Conservation (phyloP, 1,140 invertebrate genomes). For the Harlomillsia oculata region DNA sequence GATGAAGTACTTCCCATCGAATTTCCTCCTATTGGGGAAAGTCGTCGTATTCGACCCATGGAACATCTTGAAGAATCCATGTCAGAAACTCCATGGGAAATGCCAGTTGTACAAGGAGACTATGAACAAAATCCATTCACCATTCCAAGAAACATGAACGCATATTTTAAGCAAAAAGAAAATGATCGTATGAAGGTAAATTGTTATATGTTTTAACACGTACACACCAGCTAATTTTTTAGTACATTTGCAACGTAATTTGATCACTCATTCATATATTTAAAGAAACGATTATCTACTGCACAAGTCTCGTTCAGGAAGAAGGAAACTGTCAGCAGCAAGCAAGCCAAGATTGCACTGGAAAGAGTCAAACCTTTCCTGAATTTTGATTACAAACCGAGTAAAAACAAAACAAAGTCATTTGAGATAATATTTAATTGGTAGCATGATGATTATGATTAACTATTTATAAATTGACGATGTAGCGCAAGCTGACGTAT, state of each 20-base stretch:
- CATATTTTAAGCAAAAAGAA: slow-evolving; percentile 10
- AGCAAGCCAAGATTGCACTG: background rate
- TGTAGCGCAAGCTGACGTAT: slow-evolving; percentile 5
- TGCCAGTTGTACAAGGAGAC: slow-evolving; percentile 22
- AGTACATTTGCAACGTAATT: background rate
- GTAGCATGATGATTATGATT: background rate
- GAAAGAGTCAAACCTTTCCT: background rate
- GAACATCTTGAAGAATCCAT: no score
- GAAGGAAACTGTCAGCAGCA: background rate
- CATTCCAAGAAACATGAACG: slow-evolving; percentile 19
- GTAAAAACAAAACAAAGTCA: background rate
- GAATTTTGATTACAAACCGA: background rate
- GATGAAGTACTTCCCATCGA: no score
- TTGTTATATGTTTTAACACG: background rate
- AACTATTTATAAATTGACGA: background rate
- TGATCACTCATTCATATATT: background rate
- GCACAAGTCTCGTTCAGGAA: no score
- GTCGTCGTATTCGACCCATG: no score
- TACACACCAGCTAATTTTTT: background rate
- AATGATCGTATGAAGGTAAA: slow-evolving; percentile 17
- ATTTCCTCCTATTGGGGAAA: no score
- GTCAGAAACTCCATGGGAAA: no score
- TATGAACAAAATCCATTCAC: slow-evolving; percentile 27
- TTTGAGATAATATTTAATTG: background rate
- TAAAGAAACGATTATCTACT: background rate